Evolutionary conservation across 2,113 vertebrate species (phyloP).

Genomic region (Australoheros scitulus): DNA sequence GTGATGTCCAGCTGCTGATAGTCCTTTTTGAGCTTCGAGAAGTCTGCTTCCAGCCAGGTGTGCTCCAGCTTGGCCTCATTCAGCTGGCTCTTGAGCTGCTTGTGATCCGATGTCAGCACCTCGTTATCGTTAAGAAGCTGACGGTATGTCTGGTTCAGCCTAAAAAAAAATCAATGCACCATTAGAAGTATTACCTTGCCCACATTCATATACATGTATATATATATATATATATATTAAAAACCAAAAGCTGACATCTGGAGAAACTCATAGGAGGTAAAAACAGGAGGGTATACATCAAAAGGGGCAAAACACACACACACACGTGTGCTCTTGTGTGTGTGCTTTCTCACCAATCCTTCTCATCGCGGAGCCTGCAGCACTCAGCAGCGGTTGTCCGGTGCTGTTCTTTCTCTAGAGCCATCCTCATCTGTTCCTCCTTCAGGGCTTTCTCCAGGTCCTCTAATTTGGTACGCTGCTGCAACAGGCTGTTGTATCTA

Average conservation of each 20-base stretch:
- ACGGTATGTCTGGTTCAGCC: slow-evolving; percentile 88
- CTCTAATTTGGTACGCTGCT: slow-evolving; percentile 90
- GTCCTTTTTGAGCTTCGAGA: slow-evolving; percentile 92
- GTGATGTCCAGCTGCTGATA: slow-evolving; percentile 96
- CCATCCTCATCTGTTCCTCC: slow-evolving; percentile 91
- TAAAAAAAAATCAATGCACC: slow-evolving; percentile 47
- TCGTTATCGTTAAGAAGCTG: slow-evolving; percentile 92
- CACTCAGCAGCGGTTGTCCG: slow-evolving; percentile 86
- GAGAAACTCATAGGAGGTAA: too few species aligned
- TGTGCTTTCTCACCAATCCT: slow-evolving; percentile 85
- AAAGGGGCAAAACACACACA: too few species aligned
- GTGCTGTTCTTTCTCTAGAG: slow-evolving; percentile 89
- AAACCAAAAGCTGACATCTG: too few species aligned
- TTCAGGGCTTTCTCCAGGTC: slow-evolving; percentile 91
- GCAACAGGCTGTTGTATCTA: slow-evolving; percentile 87
- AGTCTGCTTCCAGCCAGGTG: slow-evolving; percentile 92
- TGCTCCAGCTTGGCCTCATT: slow-evolving; percentile 93
- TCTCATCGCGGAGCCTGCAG: slow-evolving; percentile 88
- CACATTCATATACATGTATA: too few species aligned
- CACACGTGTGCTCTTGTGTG: not conserved
- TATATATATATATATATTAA: too few species aligned
- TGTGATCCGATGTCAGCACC: slow-evolving; percentile 90
- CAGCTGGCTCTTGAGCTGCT: slow-evolving; percentile 90
- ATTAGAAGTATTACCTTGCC: not conserved
- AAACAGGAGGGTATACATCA: too few species aligned